phyloP scores from a whole-genome alignment of 2,888 invertebrate species.

The Mystacides longicornis region DNA sequence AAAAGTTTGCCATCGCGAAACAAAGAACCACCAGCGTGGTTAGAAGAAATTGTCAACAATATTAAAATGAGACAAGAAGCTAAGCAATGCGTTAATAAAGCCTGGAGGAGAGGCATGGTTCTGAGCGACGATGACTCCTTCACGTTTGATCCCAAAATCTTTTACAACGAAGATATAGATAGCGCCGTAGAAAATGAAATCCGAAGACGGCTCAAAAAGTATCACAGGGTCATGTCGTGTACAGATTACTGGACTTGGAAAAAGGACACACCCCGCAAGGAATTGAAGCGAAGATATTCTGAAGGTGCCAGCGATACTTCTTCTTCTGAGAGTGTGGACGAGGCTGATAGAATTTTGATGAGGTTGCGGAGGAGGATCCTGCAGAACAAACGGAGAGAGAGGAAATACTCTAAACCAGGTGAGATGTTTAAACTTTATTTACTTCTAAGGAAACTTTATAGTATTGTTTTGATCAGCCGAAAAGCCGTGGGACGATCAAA shows the following conservation, averaged over 20 bases:
- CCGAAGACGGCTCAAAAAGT: constrained; percentile 45
- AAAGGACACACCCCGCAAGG: constrained; percentile 16
- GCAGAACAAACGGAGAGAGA: constrained; percentile 45
- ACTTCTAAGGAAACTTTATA: neutral
- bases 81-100: constrained; percentile 17
- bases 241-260: constrained; percentile 34
- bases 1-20: constrained; percentile 44
- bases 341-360: constrained; percentile 46
- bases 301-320: constrained; percentile 32
- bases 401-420: constrained; percentile 30
- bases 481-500: too few relatives aligned
- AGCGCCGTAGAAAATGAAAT: constrained; percentile 39
- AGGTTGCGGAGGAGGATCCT: constrained; percentile 46
- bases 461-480: neutral
- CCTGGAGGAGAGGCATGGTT: constrained; percentile 23
- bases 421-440: constrained; percentile 6
- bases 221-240: constrained; percentile 46
- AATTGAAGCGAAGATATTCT: constrained; percentile 19
- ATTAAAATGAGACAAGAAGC: constrained; percentile 19
- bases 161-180: constrained; percentile 21
- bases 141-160: constrained; percentile 14
- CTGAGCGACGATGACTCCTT: constrained; percentile 15
- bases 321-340: constrained; percentile 48
- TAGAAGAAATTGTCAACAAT: constrained; percentile 26
- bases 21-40: constrained; percentile 42